Percentiles rank a stretch among this genome's conserved stretches.
phyloP scores from a whole-genome alignment of 1,140 invertebrate genomes.

The Papilio dardanus region DNA sequence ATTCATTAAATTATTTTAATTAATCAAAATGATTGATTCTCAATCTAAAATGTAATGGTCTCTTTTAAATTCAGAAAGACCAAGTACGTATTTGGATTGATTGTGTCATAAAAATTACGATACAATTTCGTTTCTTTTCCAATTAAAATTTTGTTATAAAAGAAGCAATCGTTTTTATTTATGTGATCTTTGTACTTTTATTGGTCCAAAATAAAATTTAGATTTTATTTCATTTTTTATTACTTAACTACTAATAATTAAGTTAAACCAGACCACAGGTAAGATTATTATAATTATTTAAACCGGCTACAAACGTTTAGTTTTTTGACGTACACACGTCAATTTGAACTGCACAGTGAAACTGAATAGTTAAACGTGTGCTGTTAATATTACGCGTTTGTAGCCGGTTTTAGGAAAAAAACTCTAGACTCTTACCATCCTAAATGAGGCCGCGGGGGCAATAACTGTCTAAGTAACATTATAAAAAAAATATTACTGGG shows the following conservation, averaged over 20 bases:
- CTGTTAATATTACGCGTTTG: too few relatives aligned
- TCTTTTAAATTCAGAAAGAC: conserved; percentile 10
- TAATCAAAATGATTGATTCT: not conserved
- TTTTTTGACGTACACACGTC: too few relatives aligned
- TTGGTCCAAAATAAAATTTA: not conserved
- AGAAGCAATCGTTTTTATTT: not conserved
- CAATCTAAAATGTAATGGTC: not conserved
- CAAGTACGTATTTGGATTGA: not conserved
- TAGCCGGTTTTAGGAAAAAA: too few relatives aligned
- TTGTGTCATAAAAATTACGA: conserved; percentile 25
- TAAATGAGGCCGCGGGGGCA: too few relatives aligned
- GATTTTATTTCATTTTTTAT: conserved; percentile 16
- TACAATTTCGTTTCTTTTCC: conserved; percentile 14
- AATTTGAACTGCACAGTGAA: too few relatives aligned
- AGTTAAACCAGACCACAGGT: not conserved
- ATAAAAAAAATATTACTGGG: too few relatives aligned
- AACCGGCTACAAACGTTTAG: too few relatives aligned
- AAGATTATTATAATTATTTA: too few relatives aligned
- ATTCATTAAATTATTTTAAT: too few relatives aligned
- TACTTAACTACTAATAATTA: not conserved
- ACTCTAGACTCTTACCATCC: too few relatives aligned
- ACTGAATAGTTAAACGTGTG: too few relatives aligned
- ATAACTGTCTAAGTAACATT: too few relatives aligned
- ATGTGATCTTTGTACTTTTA: conserved; percentile 15
- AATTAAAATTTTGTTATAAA: conserved; percentile 26